Conservation (phyloP, 2,113 vertebrate species). For the Scortum barcoo region DNA sequence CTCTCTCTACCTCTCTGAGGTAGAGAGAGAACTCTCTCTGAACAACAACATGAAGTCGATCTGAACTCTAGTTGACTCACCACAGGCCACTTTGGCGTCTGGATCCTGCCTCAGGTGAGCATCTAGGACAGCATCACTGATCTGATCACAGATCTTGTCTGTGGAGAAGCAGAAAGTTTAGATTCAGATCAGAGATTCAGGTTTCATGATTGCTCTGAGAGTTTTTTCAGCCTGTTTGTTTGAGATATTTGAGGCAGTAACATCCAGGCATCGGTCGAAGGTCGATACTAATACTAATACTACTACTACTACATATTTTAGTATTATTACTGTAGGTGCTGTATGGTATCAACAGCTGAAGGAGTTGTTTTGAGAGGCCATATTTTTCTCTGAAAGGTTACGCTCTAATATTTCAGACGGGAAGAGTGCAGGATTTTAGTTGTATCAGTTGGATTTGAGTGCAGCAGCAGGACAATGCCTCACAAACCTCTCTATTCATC, state of each 20-base stretch:
- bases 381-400: neutral
- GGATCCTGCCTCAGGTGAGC: slow-evolving; percentile 95
- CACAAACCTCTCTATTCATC: slow-evolving; percentile 39
- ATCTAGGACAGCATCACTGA: slow-evolving; percentile 96
- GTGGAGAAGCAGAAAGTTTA: slow-evolving; percentile 48
- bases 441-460: slow-evolving; percentile 6
- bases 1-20: neutral
- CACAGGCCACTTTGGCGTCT: slow-evolving; percentile 96
- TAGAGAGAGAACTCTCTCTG: too few relatives aligned
- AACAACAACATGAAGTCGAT: neutral
- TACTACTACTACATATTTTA: neutral
- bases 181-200: neutral
- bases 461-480: slow-evolving; percentile 57
- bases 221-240: neutral
- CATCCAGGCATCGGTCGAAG: too few relatives aligned
- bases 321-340: neutral
- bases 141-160: slow-evolving; percentile 99
- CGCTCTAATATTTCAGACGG: slow-evolving; percentile 2
- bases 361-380: neutral
- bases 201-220: neutral
- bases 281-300: too few relatives aligned
- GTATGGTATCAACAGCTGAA: neutral
- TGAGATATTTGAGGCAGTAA: neutral
- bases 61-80: slow-evolving; percentile 79
- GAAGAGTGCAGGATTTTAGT: neutral